Conservation (phyloP, 2,113 vertebrate species). For the Ammospiza nelsoni region DNA sequence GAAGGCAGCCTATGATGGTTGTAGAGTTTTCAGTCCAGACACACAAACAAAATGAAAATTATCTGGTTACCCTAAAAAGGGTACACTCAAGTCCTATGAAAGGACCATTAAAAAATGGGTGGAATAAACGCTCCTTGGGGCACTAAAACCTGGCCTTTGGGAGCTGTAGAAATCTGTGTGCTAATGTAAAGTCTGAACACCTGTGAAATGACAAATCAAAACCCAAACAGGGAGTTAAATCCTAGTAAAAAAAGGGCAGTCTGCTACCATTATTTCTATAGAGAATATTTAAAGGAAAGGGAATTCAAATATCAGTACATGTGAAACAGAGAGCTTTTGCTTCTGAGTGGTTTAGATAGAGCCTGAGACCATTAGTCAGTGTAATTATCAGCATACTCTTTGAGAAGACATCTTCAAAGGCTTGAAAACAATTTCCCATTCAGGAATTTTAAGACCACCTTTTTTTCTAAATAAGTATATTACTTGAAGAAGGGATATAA, state of each 20-base stretch:
- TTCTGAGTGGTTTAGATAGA: not conserved
- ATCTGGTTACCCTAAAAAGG: not conserved
- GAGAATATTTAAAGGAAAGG: not conserved
- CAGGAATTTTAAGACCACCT: not conserved
- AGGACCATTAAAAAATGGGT: not conserved
- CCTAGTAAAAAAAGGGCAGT: not conserved
- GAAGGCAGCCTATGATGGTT: not conserved
- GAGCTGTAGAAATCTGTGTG: not conserved
- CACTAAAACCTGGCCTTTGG: not conserved
- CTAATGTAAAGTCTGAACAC: not conserved
- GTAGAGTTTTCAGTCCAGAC: not conserved
- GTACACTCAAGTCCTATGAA: not conserved
- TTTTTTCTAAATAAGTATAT: not conserved
- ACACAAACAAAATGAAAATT: not conserved
- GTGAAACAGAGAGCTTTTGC: not conserved
- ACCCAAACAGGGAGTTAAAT: not conserved
- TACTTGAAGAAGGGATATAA: not conserved
- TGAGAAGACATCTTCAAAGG: not conserved
- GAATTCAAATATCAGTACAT: not conserved
- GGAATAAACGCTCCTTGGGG: not conserved
- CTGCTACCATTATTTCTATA: not conserved
- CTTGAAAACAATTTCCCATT: not conserved
- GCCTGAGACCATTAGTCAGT: not conserved
- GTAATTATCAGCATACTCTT: not conserved
- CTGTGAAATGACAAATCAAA: not conserved